Evolutionary conservation across 2,113 vertebrate genomes (phyloP).

Genomic region (Hipposideros armiger): DNA sequence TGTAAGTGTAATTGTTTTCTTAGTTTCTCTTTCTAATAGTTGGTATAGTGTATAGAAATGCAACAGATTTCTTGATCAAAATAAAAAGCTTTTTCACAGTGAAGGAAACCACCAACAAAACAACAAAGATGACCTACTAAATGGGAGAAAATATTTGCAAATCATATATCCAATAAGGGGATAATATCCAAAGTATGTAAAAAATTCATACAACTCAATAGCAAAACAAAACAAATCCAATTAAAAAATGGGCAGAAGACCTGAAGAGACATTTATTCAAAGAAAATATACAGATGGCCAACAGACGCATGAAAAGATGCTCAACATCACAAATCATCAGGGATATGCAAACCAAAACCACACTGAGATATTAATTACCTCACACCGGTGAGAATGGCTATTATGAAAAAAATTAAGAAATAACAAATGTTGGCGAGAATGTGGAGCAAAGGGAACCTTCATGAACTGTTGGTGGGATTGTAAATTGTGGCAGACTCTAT

Average conservation of each 20-base stretch:
- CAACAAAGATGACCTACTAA: background rate
- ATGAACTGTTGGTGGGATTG: background rate
- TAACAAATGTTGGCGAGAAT: background rate
- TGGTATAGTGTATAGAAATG: background rate
- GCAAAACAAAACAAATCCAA: background rate
- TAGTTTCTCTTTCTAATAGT: background rate
- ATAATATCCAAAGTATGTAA: background rate
- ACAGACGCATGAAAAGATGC: background rate
- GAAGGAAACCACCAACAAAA: background rate
- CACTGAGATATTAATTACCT: background rate
- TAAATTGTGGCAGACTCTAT: background rate
- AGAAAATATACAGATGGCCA: background rate
- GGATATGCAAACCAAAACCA: background rate
- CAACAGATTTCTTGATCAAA: background rate
- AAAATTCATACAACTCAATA: background rate
- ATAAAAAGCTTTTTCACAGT: background rate
- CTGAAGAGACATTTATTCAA: background rate
- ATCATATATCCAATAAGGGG: background rate
- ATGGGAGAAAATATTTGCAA: background rate
- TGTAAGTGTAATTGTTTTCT: background rate
- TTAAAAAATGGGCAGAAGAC: background rate
- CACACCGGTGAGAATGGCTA: background rate
- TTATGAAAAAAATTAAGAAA: background rate
- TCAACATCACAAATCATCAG: background rate
- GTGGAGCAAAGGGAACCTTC: background rate